phyloP scores from a whole-genome alignment of 1,140 invertebrate species.

The Lasioglossum baleicum region DNA sequence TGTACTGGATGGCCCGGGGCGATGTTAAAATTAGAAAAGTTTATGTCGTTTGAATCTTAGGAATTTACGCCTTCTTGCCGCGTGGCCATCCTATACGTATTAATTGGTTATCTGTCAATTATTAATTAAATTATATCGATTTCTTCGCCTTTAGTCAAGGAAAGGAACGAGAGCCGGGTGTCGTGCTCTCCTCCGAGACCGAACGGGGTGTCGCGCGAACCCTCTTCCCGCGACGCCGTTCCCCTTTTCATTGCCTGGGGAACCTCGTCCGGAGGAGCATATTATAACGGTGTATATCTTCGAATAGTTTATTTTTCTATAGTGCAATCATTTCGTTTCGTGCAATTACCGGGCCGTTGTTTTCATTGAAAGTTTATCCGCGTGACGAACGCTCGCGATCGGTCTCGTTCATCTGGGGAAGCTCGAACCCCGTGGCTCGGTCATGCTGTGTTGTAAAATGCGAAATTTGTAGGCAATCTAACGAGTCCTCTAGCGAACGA shows the following conservation, averaged over 20 bases:
- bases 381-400: slow-evolving; percentile 7
- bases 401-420: neutral
- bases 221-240: slow-evolving; percentile 6
- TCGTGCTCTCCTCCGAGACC: neutral
- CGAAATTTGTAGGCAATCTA: slow-evolving; percentile 55
- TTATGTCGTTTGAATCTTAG: slow-evolving; percentile 77
- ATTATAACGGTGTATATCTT: neutral
- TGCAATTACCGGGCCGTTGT: slow-evolving; percentile 37
- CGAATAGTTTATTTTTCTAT: slow-evolving; percentile 48
- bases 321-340: slow-evolving; percentile 48
- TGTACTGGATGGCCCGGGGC: slow-evolving; percentile 72
- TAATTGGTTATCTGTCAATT: slow-evolving; percentile 79
- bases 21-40: slow-evolving; percentile 78
- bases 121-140: slow-evolving; percentile 76
- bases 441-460: slow-evolving; percentile 50
- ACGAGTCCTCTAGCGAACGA: slow-evolving; percentile 38
- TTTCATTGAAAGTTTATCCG: slow-evolving; percentile 42
- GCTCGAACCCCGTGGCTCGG: neutral
- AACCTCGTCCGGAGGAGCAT: neutral
- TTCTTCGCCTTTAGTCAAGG: slow-evolving; percentile 72
- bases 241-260: neutral
- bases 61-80: slow-evolving; percentile 76
- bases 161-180: slow-evolving; percentile 25
- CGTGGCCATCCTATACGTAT: slow-evolving; percentile 72
- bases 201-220: neutral